Evolutionary conservation across 2,113 vertebrate species (phyloP).

Genomic region (Rhinoptilus africanus): DNA sequence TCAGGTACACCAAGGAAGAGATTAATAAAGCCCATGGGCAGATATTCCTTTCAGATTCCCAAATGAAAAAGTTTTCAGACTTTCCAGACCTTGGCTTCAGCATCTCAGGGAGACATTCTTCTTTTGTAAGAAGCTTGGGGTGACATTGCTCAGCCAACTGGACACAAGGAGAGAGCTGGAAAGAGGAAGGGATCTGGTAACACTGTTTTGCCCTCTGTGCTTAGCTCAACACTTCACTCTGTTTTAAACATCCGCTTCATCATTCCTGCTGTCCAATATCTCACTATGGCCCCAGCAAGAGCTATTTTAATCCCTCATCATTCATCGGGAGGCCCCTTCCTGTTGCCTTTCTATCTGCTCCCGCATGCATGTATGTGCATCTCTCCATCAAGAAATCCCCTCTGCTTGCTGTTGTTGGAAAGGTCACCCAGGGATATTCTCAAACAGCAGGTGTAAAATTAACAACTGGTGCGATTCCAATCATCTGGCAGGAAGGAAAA

Average conservation of each 20-base stretch:
- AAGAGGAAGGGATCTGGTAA: constrained; percentile 58
- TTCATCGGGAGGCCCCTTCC: constrained; percentile 61
- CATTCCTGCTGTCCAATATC: constrained; percentile 34
- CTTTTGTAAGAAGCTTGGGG: not conserved
- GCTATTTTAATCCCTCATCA: constrained; percentile 69
- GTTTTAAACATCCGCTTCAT: constrained; percentile 63
- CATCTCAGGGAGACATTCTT: not conserved
- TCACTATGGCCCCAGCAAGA: constrained; percentile 30
- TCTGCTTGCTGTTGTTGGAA: not conserved
- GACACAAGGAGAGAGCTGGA: constrained; percentile 17
- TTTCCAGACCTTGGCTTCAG: not conserved
- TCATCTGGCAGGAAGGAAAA: constrained; percentile 59
- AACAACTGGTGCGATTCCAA: constrained; percentile 24
- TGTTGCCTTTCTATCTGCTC: constrained; percentile 42
- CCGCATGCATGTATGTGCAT: not conserved
- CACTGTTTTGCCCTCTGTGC: constrained; percentile 33
- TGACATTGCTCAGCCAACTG: not conserved
- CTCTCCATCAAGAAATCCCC: constrained; percentile 24
- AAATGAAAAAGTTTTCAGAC: not conserved
- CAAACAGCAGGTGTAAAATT: constrained; percentile 59
- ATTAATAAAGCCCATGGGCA: not conserved
- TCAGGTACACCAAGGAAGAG: not conserved
- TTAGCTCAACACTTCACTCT: constrained; percentile 32
- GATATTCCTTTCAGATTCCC: not conserved
- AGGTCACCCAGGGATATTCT: constrained; percentile 51